phyloP scores from a whole-genome alignment of 2,113 vertebrate species.

The Tympanuchus pallidicinctus region DNA sequence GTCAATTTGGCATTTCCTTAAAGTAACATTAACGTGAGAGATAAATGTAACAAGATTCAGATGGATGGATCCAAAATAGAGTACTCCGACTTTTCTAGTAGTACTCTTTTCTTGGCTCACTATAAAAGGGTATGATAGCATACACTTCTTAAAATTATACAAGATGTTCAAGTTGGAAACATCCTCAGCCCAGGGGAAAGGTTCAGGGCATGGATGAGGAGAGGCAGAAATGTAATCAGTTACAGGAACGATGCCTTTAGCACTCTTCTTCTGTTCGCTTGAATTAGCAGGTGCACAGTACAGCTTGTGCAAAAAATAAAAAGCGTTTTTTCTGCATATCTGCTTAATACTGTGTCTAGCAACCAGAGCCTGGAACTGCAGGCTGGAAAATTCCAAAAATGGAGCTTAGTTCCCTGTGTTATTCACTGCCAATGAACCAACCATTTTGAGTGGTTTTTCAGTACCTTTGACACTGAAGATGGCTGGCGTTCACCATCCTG shows the following conservation, averaged over 20 bases:
- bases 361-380: accelerated
- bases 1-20: conserved; percentile 25
- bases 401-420: not conserved
- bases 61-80: not conserved
- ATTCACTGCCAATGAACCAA: not conserved
- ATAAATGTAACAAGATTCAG: not conserved
- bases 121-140: not conserved
- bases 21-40: not conserved
- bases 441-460: not conserved
- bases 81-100: not conserved
- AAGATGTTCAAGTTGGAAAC: not conserved
- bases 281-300: not conserved
- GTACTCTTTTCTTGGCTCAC: not conserved
- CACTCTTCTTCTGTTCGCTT: not conserved
- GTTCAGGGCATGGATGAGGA: not conserved
- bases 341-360: not conserved
- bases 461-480: not conserved
- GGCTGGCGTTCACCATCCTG: not conserved
- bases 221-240: not conserved
- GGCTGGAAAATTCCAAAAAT: not conserved
- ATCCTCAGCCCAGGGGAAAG: not conserved
- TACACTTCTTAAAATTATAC: not conserved
- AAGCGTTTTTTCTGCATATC: not conserved
- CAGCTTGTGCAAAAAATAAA: not conserved
- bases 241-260: not conserved